Evolutionary conservation across 2,888 invertebrate genomes (phyloP), one percentile per base, ranked within the genome.

Genomic region (Theristus sp.): DNA sequence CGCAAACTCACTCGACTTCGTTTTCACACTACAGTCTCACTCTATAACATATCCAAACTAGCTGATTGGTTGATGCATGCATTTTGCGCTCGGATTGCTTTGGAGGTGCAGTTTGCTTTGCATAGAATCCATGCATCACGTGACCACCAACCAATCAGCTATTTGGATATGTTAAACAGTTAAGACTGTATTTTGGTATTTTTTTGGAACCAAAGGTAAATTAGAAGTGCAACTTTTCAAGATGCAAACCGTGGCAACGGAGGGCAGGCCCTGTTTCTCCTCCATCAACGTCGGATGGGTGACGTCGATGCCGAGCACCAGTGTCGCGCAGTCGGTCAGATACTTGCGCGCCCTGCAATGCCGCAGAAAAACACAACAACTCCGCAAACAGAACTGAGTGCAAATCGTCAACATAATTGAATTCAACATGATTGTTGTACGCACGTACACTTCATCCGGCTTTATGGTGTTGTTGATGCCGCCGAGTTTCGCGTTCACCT

Each of bases 261-360:
- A 82, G 0, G 81, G 81, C 63, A 77, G 70, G 60, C 66, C 67
- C 65, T 64, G 62, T 27, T 67, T 64, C 3, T 73, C 79, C 74
- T 84, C 82, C 62, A 85, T 86, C 0, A 87, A 87, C 1, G 86
- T 82, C 0, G 91, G 89, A 78, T 91, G 91, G 0, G 90, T 89
- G 6, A 91, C 90, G 76, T 91, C 91, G 10, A 89, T 89, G 0
- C 91, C 91, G 49, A 89, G 79, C 24, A 84, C 80, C 81, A 84
- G 82, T 22, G 81, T 80, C 1, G 83, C 82, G 0, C 64, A 69
- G 0, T 60, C 66, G 46, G 84, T 73, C 25, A 70, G 59, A 27
- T 62, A 57, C 62, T 56, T 53, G 1, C 27, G 31, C 20, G 60
- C 60, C n/a, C 57, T 54, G 1, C 64, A 58, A 1, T 67, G 81